Percentiles rank a stretch among this genome's conserved stretches.
These are phyloP conservation scores for Alloplasta piceator DNA, from an alignment of 2,888 invertebrate species.

Conservation along the genomic window DNA sequence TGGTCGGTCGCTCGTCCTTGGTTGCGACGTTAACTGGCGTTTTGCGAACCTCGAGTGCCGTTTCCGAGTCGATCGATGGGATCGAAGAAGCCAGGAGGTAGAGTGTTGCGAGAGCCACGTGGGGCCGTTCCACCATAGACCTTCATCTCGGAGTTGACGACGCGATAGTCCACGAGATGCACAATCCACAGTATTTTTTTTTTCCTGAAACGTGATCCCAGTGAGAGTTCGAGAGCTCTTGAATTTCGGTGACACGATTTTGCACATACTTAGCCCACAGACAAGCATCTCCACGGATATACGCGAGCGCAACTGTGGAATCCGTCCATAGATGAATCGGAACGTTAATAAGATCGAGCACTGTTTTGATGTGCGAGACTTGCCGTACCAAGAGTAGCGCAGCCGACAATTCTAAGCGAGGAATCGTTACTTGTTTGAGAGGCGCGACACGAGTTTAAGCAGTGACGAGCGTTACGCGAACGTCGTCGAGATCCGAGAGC, in stretches of 20 bases:
- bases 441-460: slow-evolving; percentile 63
- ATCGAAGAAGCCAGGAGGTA: slow-evolving; percentile 29
- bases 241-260: slow-evolving; percentile 69
- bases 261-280: slow-evolving; percentile 70
- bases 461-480: slow-evolving; percentile 36
- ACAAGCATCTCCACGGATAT: slow-evolving; percentile 54
- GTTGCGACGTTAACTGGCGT: slow-evolving; percentile 5
- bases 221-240: slow-evolving; percentile 49
- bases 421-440: slow-evolving; percentile 53
- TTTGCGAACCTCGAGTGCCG: slow-evolving; percentile 33
- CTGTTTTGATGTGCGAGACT: slow-evolving; percentile 13
- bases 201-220: slow-evolving; percentile 66
- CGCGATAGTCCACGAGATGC: slow-evolving; percentile 57
- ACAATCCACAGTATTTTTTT: slow-evolving; percentile 43
- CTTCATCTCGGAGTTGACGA: slow-evolving; percentile 8
- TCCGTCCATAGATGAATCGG: slow-evolving; percentile 50
- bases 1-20: background rate
- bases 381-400: slow-evolving; percentile 45
- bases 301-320: slow-evolving; percentile 56
- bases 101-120: slow-evolving; percentile 42
- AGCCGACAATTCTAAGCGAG: slow-evolving; percentile 56
- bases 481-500: slow-evolving; percentile 10
- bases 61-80: slow-evolving; percentile 1
- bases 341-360: slow-evolving; percentile 13
- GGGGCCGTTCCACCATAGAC: slow-evolving; percentile 59